A percentile compares a stretch with the other conserved stretches of the same genome.
These are phyloP conservation scores for Lycopodina hypogea DNA, from an alignment of 37 sponge, comb jelly and placozoan species.

Conservation along the genomic window DNA sequence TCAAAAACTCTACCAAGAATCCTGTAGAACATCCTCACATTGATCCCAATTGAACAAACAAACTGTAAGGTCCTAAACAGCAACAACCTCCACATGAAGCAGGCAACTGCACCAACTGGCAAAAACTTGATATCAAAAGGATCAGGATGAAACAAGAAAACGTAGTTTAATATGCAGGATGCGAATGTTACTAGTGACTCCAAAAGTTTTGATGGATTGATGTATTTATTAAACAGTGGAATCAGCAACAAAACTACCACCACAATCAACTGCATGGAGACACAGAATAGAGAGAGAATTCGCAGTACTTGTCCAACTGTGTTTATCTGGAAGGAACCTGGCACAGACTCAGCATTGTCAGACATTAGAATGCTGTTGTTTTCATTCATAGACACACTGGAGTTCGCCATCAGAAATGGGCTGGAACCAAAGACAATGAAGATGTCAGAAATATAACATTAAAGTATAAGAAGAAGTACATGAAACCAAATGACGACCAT, in stretches of 20 bases:
- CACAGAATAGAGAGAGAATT: background rate
- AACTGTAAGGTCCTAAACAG: constrained; percentile 45
- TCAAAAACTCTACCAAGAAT: constrained; percentile 57
- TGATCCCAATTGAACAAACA: constrained; percentile 69
- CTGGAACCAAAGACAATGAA: constrained; percentile 34
- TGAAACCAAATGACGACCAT: constrained; percentile 11
- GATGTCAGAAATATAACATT: constrained; percentile 49
- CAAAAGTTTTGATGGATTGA: background rate
- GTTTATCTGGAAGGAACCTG: background rate
- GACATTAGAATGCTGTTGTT: no score
- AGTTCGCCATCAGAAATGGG: background rate
- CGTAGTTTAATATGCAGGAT: background rate
- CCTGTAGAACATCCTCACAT: constrained; percentile 74
- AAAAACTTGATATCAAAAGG: constrained; percentile 24
- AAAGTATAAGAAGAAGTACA: constrained; percentile 23
- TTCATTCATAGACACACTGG: no score
- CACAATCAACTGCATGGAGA: background rate
- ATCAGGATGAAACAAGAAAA: constrained; percentile 39
- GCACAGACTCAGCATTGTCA: no score
- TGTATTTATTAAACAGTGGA: background rate
- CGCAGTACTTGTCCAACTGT: constrained; percentile 1
- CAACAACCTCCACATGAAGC: constrained; percentile 70
- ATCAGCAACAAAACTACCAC: background rate
- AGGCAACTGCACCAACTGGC: constrained; percentile 64
- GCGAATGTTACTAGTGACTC: background rate